Evolutionary conservation across 1,140 invertebrate species (phyloP).

Genomic region (Sipha flava): DNA sequence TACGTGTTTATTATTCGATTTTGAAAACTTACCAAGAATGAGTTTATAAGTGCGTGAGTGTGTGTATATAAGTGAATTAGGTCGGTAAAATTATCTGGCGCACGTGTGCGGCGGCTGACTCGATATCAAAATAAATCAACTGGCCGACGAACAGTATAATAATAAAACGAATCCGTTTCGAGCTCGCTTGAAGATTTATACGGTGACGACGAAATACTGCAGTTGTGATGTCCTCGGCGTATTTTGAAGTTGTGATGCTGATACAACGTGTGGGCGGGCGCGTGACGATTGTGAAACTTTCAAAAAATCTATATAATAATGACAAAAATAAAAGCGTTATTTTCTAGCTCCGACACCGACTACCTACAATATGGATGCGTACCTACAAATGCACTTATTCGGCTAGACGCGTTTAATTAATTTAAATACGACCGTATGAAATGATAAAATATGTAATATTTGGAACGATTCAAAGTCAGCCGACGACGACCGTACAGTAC

Average conservation of each 20-base stretch:
- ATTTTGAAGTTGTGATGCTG: too few species aligned
- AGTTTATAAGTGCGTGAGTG: too few species aligned
- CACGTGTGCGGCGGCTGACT: neutral
- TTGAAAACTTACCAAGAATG: neutral
- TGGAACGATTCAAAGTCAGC: neutral
- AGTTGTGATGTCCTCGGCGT: too few species aligned
- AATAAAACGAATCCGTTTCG: neutral
- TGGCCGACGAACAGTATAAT: neutral
- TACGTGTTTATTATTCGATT: neutral
- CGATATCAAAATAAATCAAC: conserved; percentile 2
- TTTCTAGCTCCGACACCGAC: too few species aligned
- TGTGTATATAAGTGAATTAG: neutral
- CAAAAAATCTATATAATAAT: neutral
- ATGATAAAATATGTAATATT: neutral
- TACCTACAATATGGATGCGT: too few species aligned
- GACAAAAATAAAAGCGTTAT: too few species aligned
- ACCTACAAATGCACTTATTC: too few species aligned
- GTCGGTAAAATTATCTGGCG: neutral
- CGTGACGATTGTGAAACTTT: neutral
- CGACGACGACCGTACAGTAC: neutral
- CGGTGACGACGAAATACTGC: neutral
- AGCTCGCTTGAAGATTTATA: neutral
- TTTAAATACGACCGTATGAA: too few species aligned
- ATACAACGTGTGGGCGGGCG: too few species aligned
- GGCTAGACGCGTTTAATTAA: neutral